A percentile compares a stretch with the other conserved stretches of the same genome.
Evolutionary conservation across 2,888 invertebrate genomes (phyloP).

Genomic region (Apotomis capreana): DNA sequence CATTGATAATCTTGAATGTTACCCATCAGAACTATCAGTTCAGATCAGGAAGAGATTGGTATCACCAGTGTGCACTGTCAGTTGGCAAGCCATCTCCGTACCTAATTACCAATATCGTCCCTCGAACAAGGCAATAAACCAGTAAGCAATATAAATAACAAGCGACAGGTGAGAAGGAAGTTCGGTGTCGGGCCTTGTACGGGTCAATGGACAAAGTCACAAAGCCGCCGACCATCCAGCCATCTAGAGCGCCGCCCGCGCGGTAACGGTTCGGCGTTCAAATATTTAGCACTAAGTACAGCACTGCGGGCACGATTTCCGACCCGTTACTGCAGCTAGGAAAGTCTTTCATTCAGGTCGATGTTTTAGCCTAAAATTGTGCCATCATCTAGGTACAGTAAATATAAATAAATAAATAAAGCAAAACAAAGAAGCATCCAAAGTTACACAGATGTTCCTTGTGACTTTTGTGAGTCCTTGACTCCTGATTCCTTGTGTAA

Average conservation of each 20-base stretch:
- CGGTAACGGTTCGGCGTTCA: conserved; percentile 69
- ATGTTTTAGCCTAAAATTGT: not conserved
- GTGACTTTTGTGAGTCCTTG: too few species aligned
- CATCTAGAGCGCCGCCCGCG: conserved; percentile 57
- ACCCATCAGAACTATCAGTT: too few species aligned
- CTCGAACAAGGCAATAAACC: conserved; percentile 30
- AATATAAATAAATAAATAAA: too few species aligned
- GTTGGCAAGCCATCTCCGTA: not conserved
- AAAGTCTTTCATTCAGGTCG: conserved; percentile 24
- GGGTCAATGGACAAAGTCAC: conserved; percentile 79
- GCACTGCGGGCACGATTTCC: conserved; percentile 44
- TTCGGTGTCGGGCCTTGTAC: conserved; percentile 66
- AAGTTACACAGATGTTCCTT: too few species aligned
- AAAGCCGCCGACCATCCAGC: conserved; percentile 58
- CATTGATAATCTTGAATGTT: too few species aligned
- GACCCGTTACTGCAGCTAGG: conserved; percentile 46
- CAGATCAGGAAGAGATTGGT: not conserved
- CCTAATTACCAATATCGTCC: conserved; percentile 21
- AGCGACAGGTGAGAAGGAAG: conserved; percentile 61
- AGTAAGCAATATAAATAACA: conserved; percentile 56
- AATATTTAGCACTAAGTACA: conserved; percentile 63
- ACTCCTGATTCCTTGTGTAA: too few species aligned
- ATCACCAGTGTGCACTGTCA: not conserved
- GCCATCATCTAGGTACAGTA: too few species aligned
- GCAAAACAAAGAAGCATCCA: too few species aligned